Conservation (phyloP, 2,888 invertebrate genomes). For the Philereme vetulata region DNA sequence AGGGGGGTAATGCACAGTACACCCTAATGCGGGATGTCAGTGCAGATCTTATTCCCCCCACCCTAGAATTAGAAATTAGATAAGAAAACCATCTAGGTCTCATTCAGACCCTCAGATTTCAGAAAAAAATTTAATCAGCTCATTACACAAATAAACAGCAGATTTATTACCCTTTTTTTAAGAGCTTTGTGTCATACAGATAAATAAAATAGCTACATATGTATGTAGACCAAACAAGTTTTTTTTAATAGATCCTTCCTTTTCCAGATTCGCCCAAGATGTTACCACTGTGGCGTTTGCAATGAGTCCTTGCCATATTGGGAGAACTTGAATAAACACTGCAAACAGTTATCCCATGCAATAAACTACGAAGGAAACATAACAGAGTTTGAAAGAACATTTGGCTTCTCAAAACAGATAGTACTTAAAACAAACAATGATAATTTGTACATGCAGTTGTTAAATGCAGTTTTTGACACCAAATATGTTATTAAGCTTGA, state of each 20-base stretch:
- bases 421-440: slow-evolving; percentile 25
- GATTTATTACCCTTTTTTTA: no score
- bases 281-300: slow-evolving; percentile 65
- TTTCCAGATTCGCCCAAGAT: slow-evolving; percentile 56
- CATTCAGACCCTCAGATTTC: no score
- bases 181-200: no score
- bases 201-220: no score
- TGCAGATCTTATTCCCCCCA: no score
- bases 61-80: no score
- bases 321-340: slow-evolving; percentile 41
- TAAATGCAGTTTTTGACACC: slow-evolving; percentile 29
- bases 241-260: neutral
- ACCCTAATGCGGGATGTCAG: no score
- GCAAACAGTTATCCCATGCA: slow-evolving; percentile 9
- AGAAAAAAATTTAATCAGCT: no score
- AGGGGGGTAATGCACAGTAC: no score
- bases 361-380: neutral
- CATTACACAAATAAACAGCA: no score
- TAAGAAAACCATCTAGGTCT: no score
- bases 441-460: slow-evolving; percentile 36
- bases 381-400: neutral
- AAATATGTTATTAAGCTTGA: slow-evolving; percentile 23
- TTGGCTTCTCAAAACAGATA: slow-evolving; percentile 24
- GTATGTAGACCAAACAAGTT: no score
- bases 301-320: slow-evolving; percentile 54